phyloP scores from a whole-genome alignment of 2,888 invertebrate species.

The Deilephila porcellus region DNA sequence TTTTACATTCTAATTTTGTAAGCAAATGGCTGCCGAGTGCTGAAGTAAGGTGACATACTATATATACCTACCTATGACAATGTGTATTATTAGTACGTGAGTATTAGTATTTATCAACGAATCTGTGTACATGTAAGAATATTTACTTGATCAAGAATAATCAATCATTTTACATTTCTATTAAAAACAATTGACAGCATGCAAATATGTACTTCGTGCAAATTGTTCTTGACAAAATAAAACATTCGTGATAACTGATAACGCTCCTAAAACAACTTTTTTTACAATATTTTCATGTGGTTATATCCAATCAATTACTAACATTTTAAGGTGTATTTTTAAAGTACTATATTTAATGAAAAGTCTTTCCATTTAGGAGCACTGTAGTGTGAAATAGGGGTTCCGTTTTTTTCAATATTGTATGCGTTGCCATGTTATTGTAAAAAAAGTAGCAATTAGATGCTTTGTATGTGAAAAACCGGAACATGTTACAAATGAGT shows the following conservation, averaged over 20 bases:
- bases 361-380: too few relatives aligned
- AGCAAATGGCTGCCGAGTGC: conserved; percentile 84
- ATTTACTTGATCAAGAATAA: conserved; percentile 11
- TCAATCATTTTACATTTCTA: background rate
- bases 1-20: conserved; percentile 80
- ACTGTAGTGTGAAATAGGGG: background rate
- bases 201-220: background rate
- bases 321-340: too few relatives aligned
- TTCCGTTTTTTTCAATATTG: background rate
- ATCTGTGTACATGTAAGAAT: conserved; percentile 4
- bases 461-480: conserved; percentile 2
- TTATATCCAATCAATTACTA: too few relatives aligned
- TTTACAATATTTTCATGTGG: background rate
- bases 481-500: conserved; percentile 8
- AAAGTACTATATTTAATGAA: too few relatives aligned
- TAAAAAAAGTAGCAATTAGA: background rate
- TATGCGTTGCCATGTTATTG: background rate
- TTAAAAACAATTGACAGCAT: background rate
- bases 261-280: background rate
- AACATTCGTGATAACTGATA: conserved; percentile 2
- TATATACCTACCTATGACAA: conserved; percentile 46
- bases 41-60: conserved; percentile 73
- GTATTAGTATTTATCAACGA: conserved; percentile 19
- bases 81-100: conserved; percentile 33
- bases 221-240: conserved; percentile 1